A percentile compares a stretch with the other conserved stretches of the same genome.
Conservation (phyloP, 2,888 invertebrate species). For the Agrilus biguttatus region DNA sequence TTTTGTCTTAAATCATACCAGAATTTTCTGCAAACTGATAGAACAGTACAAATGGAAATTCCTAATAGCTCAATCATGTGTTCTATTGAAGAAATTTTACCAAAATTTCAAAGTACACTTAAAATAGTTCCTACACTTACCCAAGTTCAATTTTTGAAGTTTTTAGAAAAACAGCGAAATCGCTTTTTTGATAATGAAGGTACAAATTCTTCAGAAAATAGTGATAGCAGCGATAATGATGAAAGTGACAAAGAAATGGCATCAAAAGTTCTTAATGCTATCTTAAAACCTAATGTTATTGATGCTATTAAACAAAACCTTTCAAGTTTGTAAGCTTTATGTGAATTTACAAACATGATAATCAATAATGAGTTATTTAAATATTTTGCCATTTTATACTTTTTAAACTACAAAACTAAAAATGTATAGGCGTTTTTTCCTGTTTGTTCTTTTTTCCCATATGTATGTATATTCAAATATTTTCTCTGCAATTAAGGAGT, state of each 20-base stretch:
- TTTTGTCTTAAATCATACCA: no score
- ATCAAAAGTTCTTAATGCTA: constrained; percentile 43
- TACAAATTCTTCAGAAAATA: constrained; percentile 27
- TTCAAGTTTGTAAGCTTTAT: constrained; percentile 6
- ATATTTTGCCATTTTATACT: no score
- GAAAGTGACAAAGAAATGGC: constrained; percentile 20
- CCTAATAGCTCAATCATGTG: neutral
- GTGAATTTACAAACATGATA: no score
- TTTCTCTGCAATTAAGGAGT: no score
- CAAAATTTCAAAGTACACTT: constrained; percentile 2
- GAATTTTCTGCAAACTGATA: no score
- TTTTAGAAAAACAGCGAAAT: constrained; percentile 16
- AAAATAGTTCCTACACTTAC: constrained; percentile 13
- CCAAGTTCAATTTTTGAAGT: constrained; percentile 13
- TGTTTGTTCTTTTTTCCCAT: no score
- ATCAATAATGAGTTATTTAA: no score
- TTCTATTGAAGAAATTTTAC: constrained; percentile 2
- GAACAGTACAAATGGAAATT: neutral
- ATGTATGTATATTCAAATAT: no score
- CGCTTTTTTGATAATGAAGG: constrained; percentile 26
- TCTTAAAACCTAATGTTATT: constrained; percentile 48
- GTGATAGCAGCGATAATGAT: constrained; percentile 19
- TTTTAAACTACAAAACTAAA: no score
- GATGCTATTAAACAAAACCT: constrained; percentile 29
- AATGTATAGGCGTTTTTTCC: no score